These are phyloP conservation scores for Hypothenemus hampei DNA, from an alignment of 1,140 invertebrate species.

Conservation along the genomic window DNA sequence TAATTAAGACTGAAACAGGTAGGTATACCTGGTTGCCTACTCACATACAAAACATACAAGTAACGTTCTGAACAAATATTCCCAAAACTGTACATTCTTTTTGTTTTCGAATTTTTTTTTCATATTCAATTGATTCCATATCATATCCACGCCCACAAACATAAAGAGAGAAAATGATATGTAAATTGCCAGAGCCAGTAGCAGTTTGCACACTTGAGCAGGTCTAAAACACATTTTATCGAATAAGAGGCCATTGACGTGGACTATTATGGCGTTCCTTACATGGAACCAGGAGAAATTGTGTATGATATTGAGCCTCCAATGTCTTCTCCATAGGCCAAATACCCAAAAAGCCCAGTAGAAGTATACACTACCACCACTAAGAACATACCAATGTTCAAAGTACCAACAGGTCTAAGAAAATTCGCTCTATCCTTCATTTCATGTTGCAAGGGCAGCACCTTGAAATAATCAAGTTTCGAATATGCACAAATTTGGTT, in stretches of 20 bases:
- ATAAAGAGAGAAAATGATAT: constrained; percentile 78
- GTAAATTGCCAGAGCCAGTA: constrained; percentile 76
- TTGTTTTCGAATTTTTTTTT: constrained; percentile 43
- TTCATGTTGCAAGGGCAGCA: constrained; percentile 79
- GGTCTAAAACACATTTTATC: constrained; percentile 60
- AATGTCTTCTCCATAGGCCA: constrained; percentile 62
- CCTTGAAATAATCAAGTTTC: constrained; percentile 52
- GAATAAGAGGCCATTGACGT: too few species aligned
- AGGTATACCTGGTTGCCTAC: too few species aligned
- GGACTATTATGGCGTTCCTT: constrained; percentile 54
- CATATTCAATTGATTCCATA: constrained; percentile 66
- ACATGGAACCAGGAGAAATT: constrained; percentile 55
- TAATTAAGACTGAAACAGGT: too few species aligned
- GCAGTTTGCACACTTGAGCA: constrained; percentile 67
- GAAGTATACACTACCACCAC: constrained; percentile 67
- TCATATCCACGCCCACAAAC: constrained; percentile 85
- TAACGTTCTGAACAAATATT: constrained; percentile 61
- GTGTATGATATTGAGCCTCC: constrained; percentile 66
- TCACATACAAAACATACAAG: constrained; percentile 74
- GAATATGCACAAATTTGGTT: neutral
- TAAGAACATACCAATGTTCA: constrained; percentile 71
- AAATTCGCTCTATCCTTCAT: constrained; percentile 74
- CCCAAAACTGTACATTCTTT: constrained; percentile 49
- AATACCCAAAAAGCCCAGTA: constrained; percentile 76
- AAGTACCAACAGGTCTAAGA: constrained; percentile 62